Evolutionary conservation across 2,888 invertebrate species (phyloP), one percentile per base, ranked within the genome.

Genomic region (Psylliodes chrysocephalus): DNA sequence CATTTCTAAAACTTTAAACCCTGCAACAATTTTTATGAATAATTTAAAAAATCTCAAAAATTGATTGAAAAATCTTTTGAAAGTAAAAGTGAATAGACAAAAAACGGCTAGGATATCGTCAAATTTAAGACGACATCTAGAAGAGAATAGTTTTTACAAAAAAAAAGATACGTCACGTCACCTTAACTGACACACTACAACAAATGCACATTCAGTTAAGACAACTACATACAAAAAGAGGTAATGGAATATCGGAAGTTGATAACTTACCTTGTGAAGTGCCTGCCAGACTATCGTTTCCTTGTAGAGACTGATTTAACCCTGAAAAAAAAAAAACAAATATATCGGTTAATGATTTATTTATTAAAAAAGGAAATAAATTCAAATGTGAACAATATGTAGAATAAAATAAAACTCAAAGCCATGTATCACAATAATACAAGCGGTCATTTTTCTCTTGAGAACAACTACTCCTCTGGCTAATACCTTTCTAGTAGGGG

Each of bases 251-350:
- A 30, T 33, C 47, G 46, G 53, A 62, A 52, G 22, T 19, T 10
- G 38, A 38, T 28, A 46, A 69, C 91, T 90, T 89, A 93, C 93
- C 93, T 92, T 93, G 93, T 77, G 93, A 93, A 79, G 93, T 92
- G 81, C 91, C 90, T 75, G 92, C 92, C 81, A 92, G 85, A 82
- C 90, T 91, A 83, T 92, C 92, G 70, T 85, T 83, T 80, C 79
- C 77, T 69, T 79, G 80, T 66, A 88, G 75, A 62, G 82, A 84
- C 66, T 87, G 86, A 79, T 86, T 87, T 78, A 89, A 84, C 83
- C 88, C 88, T 89, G 87, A 72, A 81, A 82, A 83, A 83, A n/a
- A 72, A 70, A 60, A 60, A 10, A 46, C n/a, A 28, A 60, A 49
- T 12, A 51, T 35, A 25, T 44, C 1, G 18, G n/a, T n/a, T n/a